These are phyloP conservation scores for Matsumyia berberina DNA, from an alignment of 2,888 invertebrate genomes.

Conservation along the genomic window DNA sequence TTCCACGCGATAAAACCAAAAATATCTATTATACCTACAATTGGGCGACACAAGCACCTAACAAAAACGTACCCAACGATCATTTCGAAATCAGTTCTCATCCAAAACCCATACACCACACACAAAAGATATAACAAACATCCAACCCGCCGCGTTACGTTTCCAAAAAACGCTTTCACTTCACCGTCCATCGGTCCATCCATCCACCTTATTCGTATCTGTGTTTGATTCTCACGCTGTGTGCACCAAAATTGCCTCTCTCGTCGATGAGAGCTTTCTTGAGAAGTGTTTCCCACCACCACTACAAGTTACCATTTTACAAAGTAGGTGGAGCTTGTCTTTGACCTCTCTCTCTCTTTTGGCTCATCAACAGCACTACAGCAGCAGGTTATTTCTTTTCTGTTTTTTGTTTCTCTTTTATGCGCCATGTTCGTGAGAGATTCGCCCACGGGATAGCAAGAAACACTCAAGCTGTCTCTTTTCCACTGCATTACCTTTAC, in stretches of 20 bases:
- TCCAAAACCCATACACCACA: neutral
- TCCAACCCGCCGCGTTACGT: neutral
- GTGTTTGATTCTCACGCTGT: neutral
- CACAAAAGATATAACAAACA: neutral
- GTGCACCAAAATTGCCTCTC: constrained; percentile 6
- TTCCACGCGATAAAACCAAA: too few relatives aligned
- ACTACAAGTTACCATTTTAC: constrained; percentile 55
- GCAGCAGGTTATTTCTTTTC: constrained; percentile 56
- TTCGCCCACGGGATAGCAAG: constrained; percentile 51
- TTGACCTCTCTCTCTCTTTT: constrained; percentile 39
- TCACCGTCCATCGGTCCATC: constrained; percentile 1
- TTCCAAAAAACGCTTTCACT: neutral
- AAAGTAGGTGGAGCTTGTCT: constrained; percentile 74
- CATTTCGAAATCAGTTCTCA: neutral
- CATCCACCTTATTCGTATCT: neutral
- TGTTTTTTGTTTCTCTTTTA: constrained; percentile 58
- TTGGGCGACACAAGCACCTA: too few relatives aligned
- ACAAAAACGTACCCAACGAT: too few relatives aligned
- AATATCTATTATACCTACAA: too few relatives aligned
- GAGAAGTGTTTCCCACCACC: constrained; percentile 44
- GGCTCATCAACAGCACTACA: constrained; percentile 3
- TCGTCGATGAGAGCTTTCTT: constrained; percentile 57
- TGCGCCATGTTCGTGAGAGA: constrained; percentile 66
- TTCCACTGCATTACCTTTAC: constrained; percentile 43
- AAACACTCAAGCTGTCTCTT: constrained; percentile 29